phyloP scores from a whole-genome alignment of 92 coral and sea anemone species.

The Metridium senile region DNA sequence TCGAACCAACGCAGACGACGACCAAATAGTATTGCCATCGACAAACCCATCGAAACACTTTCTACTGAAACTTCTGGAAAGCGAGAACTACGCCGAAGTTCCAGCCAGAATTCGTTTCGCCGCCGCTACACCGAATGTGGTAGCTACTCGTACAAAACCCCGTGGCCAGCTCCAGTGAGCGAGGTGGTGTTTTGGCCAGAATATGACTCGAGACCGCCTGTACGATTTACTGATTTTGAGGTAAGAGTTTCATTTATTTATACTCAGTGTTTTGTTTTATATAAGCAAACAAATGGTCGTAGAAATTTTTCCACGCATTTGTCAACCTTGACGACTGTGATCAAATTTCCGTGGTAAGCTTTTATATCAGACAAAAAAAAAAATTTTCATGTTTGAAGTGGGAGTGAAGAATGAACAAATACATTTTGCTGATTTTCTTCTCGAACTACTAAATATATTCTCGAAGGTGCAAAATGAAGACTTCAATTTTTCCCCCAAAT shows the following conservation, averaged over 20 bases:
- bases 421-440: too few relatives aligned
- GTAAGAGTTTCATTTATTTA: slow-evolving; percentile 31
- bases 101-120: slow-evolving; percentile 78
- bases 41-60: slow-evolving; percentile 54
- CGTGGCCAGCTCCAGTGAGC: slow-evolving; percentile 97
- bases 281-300: slow-evolving; percentile 24
- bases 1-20: slow-evolving; percentile 42
- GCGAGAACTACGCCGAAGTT: slow-evolving; percentile 41
- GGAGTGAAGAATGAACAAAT: too few relatives aligned
- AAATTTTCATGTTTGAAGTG: too few relatives aligned
- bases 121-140: slow-evolving; percentile 80
- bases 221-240: slow-evolving; percentile 93
- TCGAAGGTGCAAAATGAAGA: too few relatives aligned
- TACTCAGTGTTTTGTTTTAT: slow-evolving; percentile 12
- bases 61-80: slow-evolving; percentile 32
- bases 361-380: too few relatives aligned
- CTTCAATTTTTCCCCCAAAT: too few relatives aligned
- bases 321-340: too few relatives aligned
- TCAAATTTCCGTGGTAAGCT: too few relatives aligned
- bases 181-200: slow-evolving; percentile 94
- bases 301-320: too few relatives aligned
- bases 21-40: slow-evolving; percentile 82
- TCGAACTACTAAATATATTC: too few relatives aligned
- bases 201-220: slow-evolving; percentile 94
- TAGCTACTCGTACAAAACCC: slow-evolving; percentile 86